Conservation (phyloP, 2,888 invertebrate genomes). For the Dryococelus australis region DNA sequence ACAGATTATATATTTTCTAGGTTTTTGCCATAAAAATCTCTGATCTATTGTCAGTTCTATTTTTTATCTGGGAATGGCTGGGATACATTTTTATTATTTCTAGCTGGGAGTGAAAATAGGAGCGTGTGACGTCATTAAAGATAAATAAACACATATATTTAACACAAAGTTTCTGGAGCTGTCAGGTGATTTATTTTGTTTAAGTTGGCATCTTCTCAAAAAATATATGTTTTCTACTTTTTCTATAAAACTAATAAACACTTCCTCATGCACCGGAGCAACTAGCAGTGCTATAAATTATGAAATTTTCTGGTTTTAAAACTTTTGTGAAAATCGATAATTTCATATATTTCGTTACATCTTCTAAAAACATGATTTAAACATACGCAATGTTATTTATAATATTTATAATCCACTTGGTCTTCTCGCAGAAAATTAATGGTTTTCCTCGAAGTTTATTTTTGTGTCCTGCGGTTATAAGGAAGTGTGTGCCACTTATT, state of each 20-base stretch:
- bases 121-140: background rate
- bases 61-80: background rate
- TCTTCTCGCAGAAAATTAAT: too few species aligned
- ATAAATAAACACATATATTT: background rate
- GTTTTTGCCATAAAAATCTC: background rate
- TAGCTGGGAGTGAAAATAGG: background rate
- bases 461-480: too few species aligned
- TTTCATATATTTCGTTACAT: too few species aligned
- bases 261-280: background rate
- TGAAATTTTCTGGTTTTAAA: too few species aligned
- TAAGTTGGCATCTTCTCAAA: background rate
- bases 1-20: too few species aligned
- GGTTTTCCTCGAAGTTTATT: too few species aligned
- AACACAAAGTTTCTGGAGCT: background rate
- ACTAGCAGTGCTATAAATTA: too few species aligned
- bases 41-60: background rate
- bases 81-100: background rate
- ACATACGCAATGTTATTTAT: too few species aligned
- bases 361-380: too few species aligned
- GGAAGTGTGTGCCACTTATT: too few species aligned
- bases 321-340: too few species aligned
- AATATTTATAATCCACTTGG: too few species aligned
- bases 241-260: background rate
- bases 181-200: background rate
- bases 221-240: background rate